These are phyloP conservation scores for Drymodes brunneopygia DNA, from an alignment of 2,113 vertebrate species.

Conservation along the genomic window DNA sequence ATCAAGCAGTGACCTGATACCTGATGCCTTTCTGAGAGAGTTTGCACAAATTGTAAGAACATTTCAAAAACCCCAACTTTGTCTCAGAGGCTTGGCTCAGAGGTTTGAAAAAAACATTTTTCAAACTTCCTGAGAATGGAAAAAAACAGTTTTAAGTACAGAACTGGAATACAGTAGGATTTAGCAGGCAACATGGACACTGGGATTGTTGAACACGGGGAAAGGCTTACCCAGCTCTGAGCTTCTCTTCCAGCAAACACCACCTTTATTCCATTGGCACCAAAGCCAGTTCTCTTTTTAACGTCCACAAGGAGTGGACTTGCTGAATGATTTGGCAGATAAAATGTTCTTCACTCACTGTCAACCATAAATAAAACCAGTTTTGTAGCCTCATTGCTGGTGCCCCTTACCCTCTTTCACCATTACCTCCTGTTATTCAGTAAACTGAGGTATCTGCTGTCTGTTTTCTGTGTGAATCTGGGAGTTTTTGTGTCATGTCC, in stretches of 20 bases:
- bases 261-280: background rate
- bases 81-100: background rate
- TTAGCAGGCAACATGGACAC: background rate
- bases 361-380: background rate
- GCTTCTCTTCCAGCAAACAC: background rate
- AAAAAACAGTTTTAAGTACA: background rate
- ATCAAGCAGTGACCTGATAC: background rate
- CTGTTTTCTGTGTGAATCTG: background rate
- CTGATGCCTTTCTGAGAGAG: background rate
- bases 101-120: background rate
- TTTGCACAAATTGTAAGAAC: background rate
- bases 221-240: background rate
- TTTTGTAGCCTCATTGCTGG: background rate
- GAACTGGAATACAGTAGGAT: background rate
- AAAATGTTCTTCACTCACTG: background rate
- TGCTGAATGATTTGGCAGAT: background rate
- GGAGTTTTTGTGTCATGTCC: background rate
- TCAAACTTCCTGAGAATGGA: background rate
- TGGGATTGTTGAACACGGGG: background rate
- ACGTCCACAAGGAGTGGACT: background rate
- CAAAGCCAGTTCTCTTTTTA: background rate
- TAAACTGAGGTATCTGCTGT: background rate
- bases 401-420: background rate
- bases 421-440: background rate
- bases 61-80: background rate